phyloP scores from a whole-genome alignment of 2,888 invertebrate genomes.

The Metallyticus violacea region DNA sequence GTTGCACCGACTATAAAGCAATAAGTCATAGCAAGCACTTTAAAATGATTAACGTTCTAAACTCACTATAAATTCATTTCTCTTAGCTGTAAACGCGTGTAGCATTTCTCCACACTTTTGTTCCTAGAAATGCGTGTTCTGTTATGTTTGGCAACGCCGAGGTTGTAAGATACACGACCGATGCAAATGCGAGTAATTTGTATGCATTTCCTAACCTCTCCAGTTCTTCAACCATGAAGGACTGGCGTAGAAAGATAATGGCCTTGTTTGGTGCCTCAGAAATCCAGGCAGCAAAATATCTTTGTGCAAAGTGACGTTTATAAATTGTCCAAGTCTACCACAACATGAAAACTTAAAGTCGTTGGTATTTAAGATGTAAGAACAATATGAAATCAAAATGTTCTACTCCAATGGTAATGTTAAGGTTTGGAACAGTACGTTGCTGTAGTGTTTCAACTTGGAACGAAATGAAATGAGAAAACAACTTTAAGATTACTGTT shows the following conservation, averaged over 20 bases:
- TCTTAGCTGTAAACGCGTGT: neutral
- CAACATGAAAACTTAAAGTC: neutral
- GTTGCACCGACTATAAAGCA: no score
- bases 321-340: neutral
- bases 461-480: no score
- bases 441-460: no score
- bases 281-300: neutral
- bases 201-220: neutral
- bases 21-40: no score
- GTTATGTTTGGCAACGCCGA: neutral
- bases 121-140: neutral
- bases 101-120: neutral
- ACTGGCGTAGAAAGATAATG: neutral
- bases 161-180: neutral
- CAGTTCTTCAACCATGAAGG: neutral
- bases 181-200: neutral
- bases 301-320: neutral
- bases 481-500: no score
- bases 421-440: no score
- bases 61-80: neutral
- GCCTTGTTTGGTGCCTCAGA: neutral
- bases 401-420: no score
- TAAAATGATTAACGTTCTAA: no score
- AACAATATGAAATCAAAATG: neutral
- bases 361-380: neutral